A percentile compares a stretch with the other conserved stretches of the same genome.
Evolutionary conservation across 2,113 vertebrate species (phyloP).

Genomic region (Serilophus lunatus): DNA sequence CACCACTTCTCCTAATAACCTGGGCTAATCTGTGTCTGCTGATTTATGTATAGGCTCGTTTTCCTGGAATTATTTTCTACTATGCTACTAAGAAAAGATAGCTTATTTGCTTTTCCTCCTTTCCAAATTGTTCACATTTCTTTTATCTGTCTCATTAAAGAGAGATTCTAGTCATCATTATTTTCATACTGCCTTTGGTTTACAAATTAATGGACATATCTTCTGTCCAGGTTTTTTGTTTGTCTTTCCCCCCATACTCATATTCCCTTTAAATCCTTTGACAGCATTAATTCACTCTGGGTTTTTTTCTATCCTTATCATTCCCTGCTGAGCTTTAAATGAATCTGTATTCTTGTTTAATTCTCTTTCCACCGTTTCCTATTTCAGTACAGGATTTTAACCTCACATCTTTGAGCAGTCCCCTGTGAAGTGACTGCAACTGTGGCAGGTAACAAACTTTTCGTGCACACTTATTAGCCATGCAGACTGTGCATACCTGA

Average conservation of each 20-base stretch:
- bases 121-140: neutral
- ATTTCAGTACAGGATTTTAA: neutral
- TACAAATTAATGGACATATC: conserved; percentile 28
- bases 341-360: conserved; percentile 26
- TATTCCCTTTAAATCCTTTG: conserved; percentile 26
- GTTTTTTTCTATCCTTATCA: neutral
- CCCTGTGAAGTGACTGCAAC: neutral
- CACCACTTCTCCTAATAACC: neutral
- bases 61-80: neutral
- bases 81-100: neutral
- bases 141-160: conserved; percentile 11
- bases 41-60: neutral
- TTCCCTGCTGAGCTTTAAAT: conserved; percentile 36
- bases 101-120: neutral
- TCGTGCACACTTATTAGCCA: neutral
- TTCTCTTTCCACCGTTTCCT: neutral
- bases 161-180: neutral
- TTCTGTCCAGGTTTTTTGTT: neutral
- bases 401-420: neutral
- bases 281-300: conserved; percentile 9
- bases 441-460: neutral
- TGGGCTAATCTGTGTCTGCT: neutral
- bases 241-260: neutral
- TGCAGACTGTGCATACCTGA: neutral
- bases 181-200: neutral